Conservation (phyloP, 2,797 vertebrate genomes). For the Eulemur coronatus region DNA sequence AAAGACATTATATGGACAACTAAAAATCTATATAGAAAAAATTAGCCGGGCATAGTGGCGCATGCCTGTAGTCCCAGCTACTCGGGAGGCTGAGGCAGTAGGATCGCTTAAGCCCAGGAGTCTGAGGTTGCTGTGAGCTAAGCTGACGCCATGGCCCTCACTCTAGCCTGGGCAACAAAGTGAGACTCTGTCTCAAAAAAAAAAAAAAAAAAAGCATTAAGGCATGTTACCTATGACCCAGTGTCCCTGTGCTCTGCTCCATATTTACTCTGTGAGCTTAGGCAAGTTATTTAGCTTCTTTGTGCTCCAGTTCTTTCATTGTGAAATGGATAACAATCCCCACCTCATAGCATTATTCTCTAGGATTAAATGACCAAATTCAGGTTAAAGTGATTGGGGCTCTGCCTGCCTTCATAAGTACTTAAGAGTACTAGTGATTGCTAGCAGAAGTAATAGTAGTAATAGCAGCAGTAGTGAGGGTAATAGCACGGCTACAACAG, state of each 20-base stretch:
- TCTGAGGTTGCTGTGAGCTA: no score
- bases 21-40: no score
- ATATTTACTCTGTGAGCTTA: neutral
- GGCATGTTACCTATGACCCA: fast-evolving
- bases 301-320: neutral
- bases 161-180: no score
- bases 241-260: neutral
- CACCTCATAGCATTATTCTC: neutral
- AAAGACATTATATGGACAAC: no score
- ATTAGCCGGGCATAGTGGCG: no score
- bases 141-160: no score
- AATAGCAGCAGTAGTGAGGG: fast-evolving
- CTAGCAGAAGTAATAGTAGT: no score
- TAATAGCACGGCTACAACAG: fast-evolving
- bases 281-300: neutral
- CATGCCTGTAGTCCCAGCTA: no score
- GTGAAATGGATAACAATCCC: neutral
- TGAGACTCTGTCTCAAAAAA: no score
- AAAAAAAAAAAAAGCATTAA: neutral
- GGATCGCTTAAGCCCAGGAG: no score
- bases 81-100: no score
- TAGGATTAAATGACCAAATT: neutral
- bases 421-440: fast-evolving
- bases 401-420: neutral
- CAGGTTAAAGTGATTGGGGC: no score